These are phyloP conservation scores for Seira sanloemensis DNA, from an alignment of 2,888 invertebrate species.

Conservation along the genomic window DNA sequence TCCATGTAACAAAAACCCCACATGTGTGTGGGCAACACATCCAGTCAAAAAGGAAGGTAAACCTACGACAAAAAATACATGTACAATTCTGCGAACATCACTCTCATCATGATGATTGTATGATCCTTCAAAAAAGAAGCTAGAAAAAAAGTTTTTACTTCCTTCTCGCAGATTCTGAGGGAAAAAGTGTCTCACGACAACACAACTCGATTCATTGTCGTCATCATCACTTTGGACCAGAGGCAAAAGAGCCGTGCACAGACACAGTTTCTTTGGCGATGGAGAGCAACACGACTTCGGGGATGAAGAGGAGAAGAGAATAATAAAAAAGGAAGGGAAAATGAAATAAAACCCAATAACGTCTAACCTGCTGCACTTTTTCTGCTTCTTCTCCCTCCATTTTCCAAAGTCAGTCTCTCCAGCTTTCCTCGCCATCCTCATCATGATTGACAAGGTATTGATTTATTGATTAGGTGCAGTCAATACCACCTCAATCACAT, in stretches of 20 bases:
- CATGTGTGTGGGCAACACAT: no score
- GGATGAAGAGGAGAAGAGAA: constrained; percentile 13
- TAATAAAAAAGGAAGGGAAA: constrained; percentile 25
- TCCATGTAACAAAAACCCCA: no score
- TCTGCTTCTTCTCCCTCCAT: neutral
- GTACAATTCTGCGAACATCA: neutral
- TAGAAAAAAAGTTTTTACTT: constrained; percentile 11
- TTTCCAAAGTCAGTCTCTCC: constrained; percentile 20
- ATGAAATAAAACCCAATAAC: constrained; percentile 45
- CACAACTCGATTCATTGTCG: constrained; percentile 1
- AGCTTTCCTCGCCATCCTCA: constrained; percentile 17
- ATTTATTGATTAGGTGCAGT: constrained; percentile 72
- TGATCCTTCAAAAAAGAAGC: constrained; percentile 9
- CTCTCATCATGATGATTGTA: constrained; percentile 1
- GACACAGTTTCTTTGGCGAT: neutral
- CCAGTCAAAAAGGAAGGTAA: neutral
- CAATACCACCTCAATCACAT: constrained; percentile 70
- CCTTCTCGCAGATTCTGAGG: neutral
- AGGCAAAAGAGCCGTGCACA: neutral
- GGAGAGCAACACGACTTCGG: neutral
- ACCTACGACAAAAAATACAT: neutral
- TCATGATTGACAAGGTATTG: constrained; percentile 72
- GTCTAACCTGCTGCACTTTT: constrained; percentile 18
- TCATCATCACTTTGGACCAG: constrained; percentile 17
- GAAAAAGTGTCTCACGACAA: constrained; percentile 2